Evolutionary conservation across 23 tunicate genomes (phyloP), one percentile per base, ranked within the genome.

Genomic region (Pegea sp.): DNA sequence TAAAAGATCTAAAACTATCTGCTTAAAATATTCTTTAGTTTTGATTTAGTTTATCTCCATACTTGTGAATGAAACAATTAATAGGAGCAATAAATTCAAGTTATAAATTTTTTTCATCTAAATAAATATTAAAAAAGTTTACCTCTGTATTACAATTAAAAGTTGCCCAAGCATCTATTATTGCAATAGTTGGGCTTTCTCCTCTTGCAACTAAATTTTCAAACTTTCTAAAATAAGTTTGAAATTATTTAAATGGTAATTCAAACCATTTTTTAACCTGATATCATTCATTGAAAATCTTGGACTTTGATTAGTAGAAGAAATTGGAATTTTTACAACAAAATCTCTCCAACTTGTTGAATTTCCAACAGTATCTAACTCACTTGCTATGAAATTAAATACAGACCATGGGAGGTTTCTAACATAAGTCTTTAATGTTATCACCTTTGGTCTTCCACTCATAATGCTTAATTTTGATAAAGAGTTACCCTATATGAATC

Each of bases 291-390:
- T 56, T 6, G 70, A 58, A 26, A 64, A 84, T 52, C 63, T 63
- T 24, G 95, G 81, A 33, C 60, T 72, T 25, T 67, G 67, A 63
- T 67, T 57, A 4, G 31, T 50, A 2, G 49, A 54, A 13, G 71
- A 34, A 31, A 33, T 56, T 34, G 95, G 95, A 11, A 84, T 84
- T 30, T 68, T 68, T 34, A 67, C 26, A 0, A 61, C 84, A 63
- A 84, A 66, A 44, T 84, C 95, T 59, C 60, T 73, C 95, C 95
- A 84, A 30, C 70, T 84, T 18, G 86, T 84, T 29, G 95, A 71
- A 1, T 76, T 84, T 31, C 95, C 95, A 26, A 68, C 61, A 23
- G 75, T 62, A 51, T 84, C 95, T 56, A 84, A 52, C 4, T 68
- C 74, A 30, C 52, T 57, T 22, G 95, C 95, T 24, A 84, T 60